Percentiles rank a stretch among this genome's conserved stretches.
Evolutionary conservation across 2,888 invertebrate species (phyloP).

Genomic region (Himalopsyche tibetana): DNA sequence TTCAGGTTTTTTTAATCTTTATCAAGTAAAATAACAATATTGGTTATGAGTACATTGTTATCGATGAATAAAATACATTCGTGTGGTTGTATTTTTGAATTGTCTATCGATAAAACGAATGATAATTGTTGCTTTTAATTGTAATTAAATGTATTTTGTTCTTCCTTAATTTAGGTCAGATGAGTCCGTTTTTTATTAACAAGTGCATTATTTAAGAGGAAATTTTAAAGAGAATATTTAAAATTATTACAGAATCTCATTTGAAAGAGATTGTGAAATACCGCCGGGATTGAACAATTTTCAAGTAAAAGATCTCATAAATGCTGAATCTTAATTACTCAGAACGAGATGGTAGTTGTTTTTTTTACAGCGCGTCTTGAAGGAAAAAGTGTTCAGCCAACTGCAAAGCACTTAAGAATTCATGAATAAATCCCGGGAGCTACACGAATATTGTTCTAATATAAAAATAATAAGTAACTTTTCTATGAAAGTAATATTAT

Average conservation of each 20-base stretch:
- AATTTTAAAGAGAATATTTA: background rate
- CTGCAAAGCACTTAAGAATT: slow-evolving; percentile 45
- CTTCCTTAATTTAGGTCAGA: too few relatives aligned
- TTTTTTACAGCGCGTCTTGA: background rate
- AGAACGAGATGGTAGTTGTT: slow-evolving; percentile 36
- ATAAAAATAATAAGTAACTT: slow-evolving; percentile 23
- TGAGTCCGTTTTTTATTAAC: too few relatives aligned
- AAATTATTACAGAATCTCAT: background rate
- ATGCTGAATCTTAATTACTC: slow-evolving; percentile 52
- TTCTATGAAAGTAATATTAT: background rate
- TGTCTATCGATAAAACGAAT: too few relatives aligned
- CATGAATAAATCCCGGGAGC: slow-evolving; percentile 43
- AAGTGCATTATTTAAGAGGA: too few relatives aligned
- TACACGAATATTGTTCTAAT: background rate
- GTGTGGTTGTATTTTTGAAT: too few relatives aligned
- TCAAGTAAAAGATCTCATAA: slow-evolving; percentile 49
- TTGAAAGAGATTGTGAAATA: background rate
- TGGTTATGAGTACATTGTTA: too few relatives aligned
- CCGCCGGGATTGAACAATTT: slow-evolving; percentile 29
- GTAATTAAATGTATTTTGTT: too few relatives aligned
- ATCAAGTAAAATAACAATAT: too few relatives aligned
- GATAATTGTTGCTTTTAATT: too few relatives aligned
- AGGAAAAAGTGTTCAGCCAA: slow-evolving; percentile 34
- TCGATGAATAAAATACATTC: too few relatives aligned
- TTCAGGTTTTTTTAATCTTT: too few relatives aligned